Percentiles rank a stretch among this genome's conserved stretches.
Evolutionary conservation across 2,888 invertebrate genomes (phyloP).

Genomic region (Oligia strigilis): DNA sequence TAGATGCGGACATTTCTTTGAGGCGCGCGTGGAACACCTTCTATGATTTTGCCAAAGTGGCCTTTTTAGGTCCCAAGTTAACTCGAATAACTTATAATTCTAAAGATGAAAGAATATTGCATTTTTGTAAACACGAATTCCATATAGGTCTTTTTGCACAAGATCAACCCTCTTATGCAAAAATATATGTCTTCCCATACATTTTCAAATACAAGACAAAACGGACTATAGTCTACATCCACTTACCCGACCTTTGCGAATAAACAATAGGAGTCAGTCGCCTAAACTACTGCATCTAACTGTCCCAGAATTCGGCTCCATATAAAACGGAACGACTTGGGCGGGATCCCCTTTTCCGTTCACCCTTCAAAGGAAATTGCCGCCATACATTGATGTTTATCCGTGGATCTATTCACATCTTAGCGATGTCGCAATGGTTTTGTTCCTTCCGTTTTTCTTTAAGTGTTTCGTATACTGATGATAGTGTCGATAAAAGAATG

Average conservation of each 20-base stretch:
- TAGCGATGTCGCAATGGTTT: conserved; percentile 74
- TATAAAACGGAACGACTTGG: conserved; percentile 79
- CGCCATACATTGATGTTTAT: conserved; percentile 87
- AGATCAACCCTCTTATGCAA: background rate
- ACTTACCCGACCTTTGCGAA: conserved; percentile 8
- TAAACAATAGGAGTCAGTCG: conserved; percentile 26
- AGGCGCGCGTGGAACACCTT: too few relatives aligned
- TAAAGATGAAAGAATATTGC: background rate
- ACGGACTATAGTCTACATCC: background rate
- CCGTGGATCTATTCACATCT: conserved; percentile 86
- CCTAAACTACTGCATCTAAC: conserved; percentile 46
- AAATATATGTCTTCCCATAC: background rate
- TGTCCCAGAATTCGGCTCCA: conserved; percentile 57
- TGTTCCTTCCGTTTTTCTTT: conserved; percentile 70
- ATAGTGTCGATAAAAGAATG: conserved; percentile 48
- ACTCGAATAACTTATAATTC: background rate
- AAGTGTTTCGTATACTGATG: conserved; percentile 58
- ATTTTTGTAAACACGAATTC: too few relatives aligned
- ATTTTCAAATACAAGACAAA: conserved; percentile 10
- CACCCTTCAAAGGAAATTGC: conserved; percentile 86
- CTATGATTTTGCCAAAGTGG: too few relatives aligned
- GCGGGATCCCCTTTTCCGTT: conserved; percentile 81
- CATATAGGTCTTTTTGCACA: too few relatives aligned
- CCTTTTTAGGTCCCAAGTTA: too few relatives aligned
- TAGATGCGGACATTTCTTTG: too few relatives aligned